A percentile compares a stretch with the other conserved stretches of the same genome.
phyloP scores from a whole-genome alignment of 2,797 vertebrate species.

The Salmo trutta region DNA sequence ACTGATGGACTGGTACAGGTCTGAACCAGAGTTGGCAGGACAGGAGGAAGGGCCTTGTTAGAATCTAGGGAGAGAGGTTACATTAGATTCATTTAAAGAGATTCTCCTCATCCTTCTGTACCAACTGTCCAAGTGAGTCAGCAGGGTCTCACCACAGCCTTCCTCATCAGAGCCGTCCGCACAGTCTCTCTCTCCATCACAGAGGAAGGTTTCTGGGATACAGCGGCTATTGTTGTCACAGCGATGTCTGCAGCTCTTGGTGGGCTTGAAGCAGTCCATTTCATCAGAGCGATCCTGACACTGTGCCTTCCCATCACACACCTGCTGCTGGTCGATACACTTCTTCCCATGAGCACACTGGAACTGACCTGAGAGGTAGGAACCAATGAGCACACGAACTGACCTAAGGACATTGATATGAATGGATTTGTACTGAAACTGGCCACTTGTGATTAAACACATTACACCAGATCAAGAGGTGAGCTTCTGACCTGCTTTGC shows the following conservation, averaged over 20 bases:
- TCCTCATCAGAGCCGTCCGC: slow-evolving; percentile 51
- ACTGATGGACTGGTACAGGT: slow-evolving; percentile 31
- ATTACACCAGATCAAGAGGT: not conserved
- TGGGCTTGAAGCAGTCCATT: slow-evolving; percentile 66
- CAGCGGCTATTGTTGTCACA: slow-evolving; percentile 77
- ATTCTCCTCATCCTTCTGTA: no score
- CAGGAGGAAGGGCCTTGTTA: not conserved
- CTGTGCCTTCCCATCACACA: slow-evolving; percentile 82
- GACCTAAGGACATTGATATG: not conserved
- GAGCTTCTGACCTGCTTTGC: slow-evolving; percentile 37
- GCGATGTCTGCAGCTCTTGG: slow-evolving; percentile 74
- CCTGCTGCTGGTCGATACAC: slow-evolving; percentile 72
- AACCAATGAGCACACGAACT: not conserved
- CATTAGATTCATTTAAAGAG: not conserved
- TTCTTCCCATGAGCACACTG: slow-evolving; percentile 75
- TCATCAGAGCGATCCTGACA: slow-evolving; percentile 90
- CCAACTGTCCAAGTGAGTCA: not conserved
- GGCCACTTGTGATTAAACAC: slow-evolving; percentile 32
- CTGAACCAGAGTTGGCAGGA: not conserved
- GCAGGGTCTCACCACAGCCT: slow-evolving; percentile 59
- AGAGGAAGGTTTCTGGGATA: slow-evolving; percentile 64
- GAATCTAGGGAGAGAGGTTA: not conserved
- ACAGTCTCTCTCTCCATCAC: slow-evolving; percentile 72
- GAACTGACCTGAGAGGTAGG: slow-evolving; percentile 77
- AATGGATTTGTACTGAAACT: not conserved